Percentiles rank a stretch among this genome's conserved stretches.
These are phyloP conservation scores for Moxostoma hubbsi DNA, from an alignment of 2,797 vertebrate species.

Conservation along the genomic window DNA sequence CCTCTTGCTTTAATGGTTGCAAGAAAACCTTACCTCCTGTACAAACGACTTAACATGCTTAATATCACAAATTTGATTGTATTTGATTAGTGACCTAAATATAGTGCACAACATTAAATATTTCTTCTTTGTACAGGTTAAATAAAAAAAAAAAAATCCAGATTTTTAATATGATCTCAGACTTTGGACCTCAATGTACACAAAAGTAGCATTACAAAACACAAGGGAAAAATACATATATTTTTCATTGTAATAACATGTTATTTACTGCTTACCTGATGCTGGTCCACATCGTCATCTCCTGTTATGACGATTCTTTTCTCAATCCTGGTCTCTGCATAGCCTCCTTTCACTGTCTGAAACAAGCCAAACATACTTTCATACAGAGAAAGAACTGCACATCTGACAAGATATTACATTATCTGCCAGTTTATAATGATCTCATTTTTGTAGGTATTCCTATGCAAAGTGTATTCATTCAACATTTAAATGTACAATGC, in stretches of 20 bases:
- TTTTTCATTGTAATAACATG: background rate
- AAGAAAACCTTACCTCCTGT: background rate
- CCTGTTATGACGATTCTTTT: constrained; percentile 98
- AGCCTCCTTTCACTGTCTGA: constrained; percentile 98
- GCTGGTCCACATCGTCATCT: constrained; percentile 96
- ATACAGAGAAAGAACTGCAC: background rate
- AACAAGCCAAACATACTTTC: background rate
- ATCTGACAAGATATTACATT: background rate
- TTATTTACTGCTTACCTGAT: constrained; percentile 82
- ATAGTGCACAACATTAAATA: no score
- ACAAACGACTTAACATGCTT: no score
- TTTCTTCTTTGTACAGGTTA: background rate
- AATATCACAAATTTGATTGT: no score
- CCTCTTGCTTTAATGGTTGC: background rate
- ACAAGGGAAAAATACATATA: background rate
- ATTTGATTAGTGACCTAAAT: no score
- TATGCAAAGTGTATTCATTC: no score
- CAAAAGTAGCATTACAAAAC: background rate
- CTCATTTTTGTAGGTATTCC: no score
- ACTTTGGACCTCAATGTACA: background rate
- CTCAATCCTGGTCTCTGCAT: constrained; percentile 98
- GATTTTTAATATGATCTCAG: no score
- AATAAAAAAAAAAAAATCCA: background rate
- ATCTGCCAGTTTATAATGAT: background rate
- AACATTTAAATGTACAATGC: no score